Evolutionary conservation across 2,888 invertebrate species (phyloP), one percentile per base, ranked within the genome.

Genomic region (Cerastoderma edule): DNA sequence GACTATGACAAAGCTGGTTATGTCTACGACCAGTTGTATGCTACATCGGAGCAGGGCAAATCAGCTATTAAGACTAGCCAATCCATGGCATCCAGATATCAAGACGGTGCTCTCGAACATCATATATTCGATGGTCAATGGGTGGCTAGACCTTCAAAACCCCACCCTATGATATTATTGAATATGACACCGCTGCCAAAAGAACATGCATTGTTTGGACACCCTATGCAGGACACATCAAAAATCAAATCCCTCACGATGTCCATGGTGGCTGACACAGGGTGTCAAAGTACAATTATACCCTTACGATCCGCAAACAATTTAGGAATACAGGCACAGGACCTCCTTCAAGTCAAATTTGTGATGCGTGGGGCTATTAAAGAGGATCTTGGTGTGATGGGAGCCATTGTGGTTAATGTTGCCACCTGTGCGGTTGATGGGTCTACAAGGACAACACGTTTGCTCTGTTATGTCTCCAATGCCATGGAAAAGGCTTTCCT

Each of bases 311-410:
- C 57, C 5, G 78, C 65, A 2, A 64, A 53, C 16, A 67, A 39
- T 32, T 66, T 76, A 5, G 74, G 74, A 39, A 71, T 76, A n/a
- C 32, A 24, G 30, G 33, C 39, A 68, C 28, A 56, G 50, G 75
- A 79, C 39, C 75, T 79, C n/a, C 63, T 75, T 44, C 75, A 64
- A n/a, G 72, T 76, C 24, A 76, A 80, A 33, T 68, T 80, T 48
- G 71, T 73, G 6, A 76, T 80, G 76, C 71, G 71, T 16, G 76
- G 76, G n/a, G 67, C 72, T 22, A 72, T 53, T n/a, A 72, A 50
- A 48, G 70, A 70, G 46, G 63, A 70, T 33, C 67, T 65, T 46
- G 65, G 44, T 1, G 10, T 53, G 1, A 66, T 66, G 30, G 75
- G 71, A 48, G 75, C 66, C 19, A 33, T 71, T 32, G 70, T 56